These are phyloP conservation scores for Apotomis turbidana DNA, from an alignment of 2,888 invertebrate genomes.

Conservation along the genomic window DNA sequence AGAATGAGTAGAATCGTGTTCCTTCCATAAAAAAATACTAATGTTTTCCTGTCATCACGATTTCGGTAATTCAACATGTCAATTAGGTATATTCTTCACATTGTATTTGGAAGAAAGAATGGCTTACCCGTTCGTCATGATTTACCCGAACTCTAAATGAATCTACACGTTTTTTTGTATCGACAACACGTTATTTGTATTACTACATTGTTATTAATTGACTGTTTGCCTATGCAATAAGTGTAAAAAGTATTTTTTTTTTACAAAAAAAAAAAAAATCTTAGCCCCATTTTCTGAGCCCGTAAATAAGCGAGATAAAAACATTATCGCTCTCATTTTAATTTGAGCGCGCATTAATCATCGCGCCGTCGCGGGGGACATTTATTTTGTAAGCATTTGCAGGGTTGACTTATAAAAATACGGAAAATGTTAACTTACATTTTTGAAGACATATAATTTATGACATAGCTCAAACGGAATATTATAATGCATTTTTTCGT, in stretches of 20 bases:
- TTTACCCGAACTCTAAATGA: too few species aligned
- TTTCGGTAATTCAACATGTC: too few species aligned
- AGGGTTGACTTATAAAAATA: slow-evolving; percentile 60
- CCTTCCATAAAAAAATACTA: too few species aligned
- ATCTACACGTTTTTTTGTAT: too few species aligned
- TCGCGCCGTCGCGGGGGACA: slow-evolving; percentile 62
- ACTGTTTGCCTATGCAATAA: too few species aligned
- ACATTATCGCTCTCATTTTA: slow-evolving; percentile 80
- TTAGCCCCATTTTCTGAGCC: slow-evolving; percentile 50
- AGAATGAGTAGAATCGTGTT: too few species aligned
- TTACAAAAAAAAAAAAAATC: slow-evolving; percentile 9
- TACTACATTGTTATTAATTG: too few species aligned
- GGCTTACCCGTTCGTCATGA: too few species aligned
- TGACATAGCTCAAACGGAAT: slow-evolving; percentile 2
- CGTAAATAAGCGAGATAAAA: slow-evolving; percentile 77
- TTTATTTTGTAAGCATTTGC: slow-evolving; percentile 54
- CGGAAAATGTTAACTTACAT: slow-evolving; percentile 25
- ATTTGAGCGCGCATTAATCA: slow-evolving; percentile 79
- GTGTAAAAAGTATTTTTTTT: background rate
- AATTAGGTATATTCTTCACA: too few species aligned
- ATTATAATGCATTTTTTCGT: slow-evolving; percentile 1
- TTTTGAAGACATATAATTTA: slow-evolving; percentile 16
- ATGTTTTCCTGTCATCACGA: too few species aligned
- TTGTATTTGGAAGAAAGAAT: too few species aligned
- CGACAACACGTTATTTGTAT: too few species aligned